These are phyloP conservation scores for Akabosia matsudoensis DNA, from an alignment of 1,140 invertebrate genomes.

Conservation along the genomic window DNA sequence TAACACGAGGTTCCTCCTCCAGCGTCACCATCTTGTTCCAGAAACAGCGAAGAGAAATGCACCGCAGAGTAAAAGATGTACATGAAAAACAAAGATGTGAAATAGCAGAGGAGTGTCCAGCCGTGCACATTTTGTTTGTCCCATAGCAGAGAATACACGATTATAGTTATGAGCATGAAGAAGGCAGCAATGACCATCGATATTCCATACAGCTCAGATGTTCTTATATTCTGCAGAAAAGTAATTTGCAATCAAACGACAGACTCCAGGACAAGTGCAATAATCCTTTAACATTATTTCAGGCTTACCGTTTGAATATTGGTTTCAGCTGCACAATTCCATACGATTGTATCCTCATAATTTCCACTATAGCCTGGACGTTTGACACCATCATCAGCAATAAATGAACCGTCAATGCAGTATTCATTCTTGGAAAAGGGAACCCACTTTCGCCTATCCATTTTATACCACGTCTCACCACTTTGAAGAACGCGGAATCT, in stretches of 20 bases:
- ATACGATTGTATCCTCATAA: slow-evolving; percentile 2
- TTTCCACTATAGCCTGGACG: not conserved
- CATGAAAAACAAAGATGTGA: slow-evolving; percentile 15
- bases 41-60: not conserved
- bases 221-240: slow-evolving; percentile 1
- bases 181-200: slow-evolving; percentile 34
- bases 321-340: not conserved
- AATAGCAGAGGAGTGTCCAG: slow-evolving; percentile 34
- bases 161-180: slow-evolving; percentile 37
- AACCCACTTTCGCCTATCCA: slow-evolving; percentile 32
- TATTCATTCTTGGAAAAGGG: slow-evolving; percentile 8
- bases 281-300: no score
- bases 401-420: slow-evolving; percentile 34
- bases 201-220: slow-evolving; percentile 31
- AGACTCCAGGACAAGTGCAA: no score
- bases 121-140: slow-evolving; percentile 44
- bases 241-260: no score
- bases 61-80: slow-evolving; percentile 13
- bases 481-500: slow-evolving; percentile 35
- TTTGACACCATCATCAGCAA: not conserved
- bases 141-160: slow-evolving; percentile 42
- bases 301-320: not conserved
- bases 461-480: slow-evolving; percentile 27
- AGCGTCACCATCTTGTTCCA: not conserved
- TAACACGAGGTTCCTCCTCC: slow-evolving; percentile 15